Evolutionary conservation across 1,140 invertebrate species (phyloP).

Genomic region (Ceratosolen solmsi): DNA sequence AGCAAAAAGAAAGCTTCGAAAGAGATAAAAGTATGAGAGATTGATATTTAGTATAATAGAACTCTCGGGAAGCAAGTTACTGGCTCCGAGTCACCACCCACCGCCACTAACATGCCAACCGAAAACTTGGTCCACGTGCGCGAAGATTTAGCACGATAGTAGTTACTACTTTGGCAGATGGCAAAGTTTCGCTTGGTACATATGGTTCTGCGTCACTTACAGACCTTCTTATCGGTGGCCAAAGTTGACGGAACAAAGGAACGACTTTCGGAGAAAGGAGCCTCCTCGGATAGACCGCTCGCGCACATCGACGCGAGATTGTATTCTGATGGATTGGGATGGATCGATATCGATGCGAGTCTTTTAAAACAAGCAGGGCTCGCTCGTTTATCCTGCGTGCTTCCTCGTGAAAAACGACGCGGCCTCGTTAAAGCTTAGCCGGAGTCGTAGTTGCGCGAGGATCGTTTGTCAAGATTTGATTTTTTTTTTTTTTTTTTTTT

Average conservation of each 20-base stretch:
- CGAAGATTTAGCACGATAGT: constrained; percentile 66
- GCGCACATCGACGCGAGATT: too few species aligned
- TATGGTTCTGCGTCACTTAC: constrained; percentile 41
- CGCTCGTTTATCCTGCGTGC: not conserved
- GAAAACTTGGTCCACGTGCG: constrained; percentile 54
- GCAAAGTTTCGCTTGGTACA: constrained; percentile 52
- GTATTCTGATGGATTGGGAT: not conserved
- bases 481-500: too few species aligned
- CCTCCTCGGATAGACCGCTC: too few species aligned
- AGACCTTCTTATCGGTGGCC: constrained; percentile 47
- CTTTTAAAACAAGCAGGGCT: not conserved
- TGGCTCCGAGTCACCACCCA: too few species aligned
- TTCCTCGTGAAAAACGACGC: too few species aligned
- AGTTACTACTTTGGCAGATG: constrained; percentile 57
- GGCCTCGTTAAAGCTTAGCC: too few species aligned
- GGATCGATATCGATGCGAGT: constrained; percentile 5
- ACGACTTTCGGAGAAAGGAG: constrained; percentile 35
- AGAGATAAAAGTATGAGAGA: not conserved
- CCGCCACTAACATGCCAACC: constrained; percentile 19
- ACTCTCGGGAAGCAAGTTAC: constrained; percentile 53
- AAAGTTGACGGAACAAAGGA: constrained; percentile 51
- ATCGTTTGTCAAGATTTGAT: too few species aligned
- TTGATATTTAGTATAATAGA: constrained; percentile 56
- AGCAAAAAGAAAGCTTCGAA: not conserved
- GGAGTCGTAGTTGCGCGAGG: too few species aligned